Conservation (phyloP, 2,888 invertebrate species). For the Polydrusus tereticollis region DNA sequence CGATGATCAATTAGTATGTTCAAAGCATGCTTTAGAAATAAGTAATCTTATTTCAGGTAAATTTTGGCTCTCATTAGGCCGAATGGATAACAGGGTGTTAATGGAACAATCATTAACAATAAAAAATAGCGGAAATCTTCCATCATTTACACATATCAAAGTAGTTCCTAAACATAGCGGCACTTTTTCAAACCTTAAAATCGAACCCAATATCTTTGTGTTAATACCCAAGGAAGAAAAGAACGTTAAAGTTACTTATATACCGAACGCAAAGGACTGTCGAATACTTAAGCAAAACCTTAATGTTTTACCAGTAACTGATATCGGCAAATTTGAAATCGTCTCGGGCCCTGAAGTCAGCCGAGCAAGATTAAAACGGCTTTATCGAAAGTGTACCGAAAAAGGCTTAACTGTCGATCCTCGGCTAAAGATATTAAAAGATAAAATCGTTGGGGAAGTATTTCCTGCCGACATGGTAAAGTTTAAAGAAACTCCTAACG, state of each 20-base stretch:
- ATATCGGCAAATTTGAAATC: conserved; percentile 61
- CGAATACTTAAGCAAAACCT: conserved; percentile 55
- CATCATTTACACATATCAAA: conserved; percentile 68
- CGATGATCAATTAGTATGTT: neutral
- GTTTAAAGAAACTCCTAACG: conserved; percentile 59
- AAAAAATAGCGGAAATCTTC: conserved; percentile 71
- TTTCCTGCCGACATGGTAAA: conserved; percentile 59
- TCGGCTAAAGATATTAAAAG: conserved; percentile 54
- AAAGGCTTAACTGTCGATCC: conserved; percentile 54
- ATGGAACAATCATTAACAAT: conserved; percentile 69
- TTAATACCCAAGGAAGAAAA: conserved; percentile 60
- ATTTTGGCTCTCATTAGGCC: conserved; percentile 71
- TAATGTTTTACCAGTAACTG: conserved; percentile 55
- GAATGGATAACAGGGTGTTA: conserved; percentile 66
- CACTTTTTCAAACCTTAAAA: conserved; percentile 56
- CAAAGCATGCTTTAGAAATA: neutral
- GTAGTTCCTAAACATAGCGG: conserved; percentile 57
- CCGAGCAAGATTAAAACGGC: conserved; percentile 60
- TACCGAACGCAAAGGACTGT: conserved; percentile 59
- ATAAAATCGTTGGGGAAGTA: conserved; percentile 58
- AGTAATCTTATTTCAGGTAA: conserved; percentile 47
- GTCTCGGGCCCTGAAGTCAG: conserved; percentile 63
- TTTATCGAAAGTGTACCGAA: conserved; percentile 57
- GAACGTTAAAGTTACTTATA: conserved; percentile 59
- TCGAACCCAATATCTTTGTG: conserved; percentile 59